phyloP scores from a whole-genome alignment of 2,113 vertebrate species.

The Pteronura brasiliensis region DNA sequence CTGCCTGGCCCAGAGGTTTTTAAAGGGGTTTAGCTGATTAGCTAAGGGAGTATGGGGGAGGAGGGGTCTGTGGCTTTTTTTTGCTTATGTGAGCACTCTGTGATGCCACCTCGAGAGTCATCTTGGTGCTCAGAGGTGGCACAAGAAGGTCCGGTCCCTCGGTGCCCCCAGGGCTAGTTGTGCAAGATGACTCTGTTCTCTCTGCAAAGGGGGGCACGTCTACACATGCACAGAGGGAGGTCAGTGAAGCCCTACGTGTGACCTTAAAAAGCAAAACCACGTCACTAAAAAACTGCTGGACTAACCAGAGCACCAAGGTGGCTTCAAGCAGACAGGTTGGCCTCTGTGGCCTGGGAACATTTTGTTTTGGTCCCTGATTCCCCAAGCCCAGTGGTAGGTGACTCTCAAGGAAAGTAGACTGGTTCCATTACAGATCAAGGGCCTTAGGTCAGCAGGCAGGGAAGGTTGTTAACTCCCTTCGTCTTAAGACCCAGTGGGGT shows the following conservation, averaged over 20 bases:
- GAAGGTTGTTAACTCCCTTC: background rate
- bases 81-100: background rate
- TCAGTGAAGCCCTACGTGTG: background rate
- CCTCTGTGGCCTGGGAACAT: background rate
- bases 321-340: background rate
- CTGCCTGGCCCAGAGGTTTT: background rate
- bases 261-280: background rate
- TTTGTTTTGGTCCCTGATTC: background rate
- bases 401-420: background rate
- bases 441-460: background rate
- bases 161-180: background rate
- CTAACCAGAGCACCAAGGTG: background rate
- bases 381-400: background rate
- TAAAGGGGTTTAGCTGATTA: background rate
- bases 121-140: background rate
- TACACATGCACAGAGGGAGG: background rate
- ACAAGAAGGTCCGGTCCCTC: background rate
- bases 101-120: background rate
- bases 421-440: background rate
- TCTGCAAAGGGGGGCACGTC: background rate
- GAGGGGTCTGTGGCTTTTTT: background rate
- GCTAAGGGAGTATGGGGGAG: background rate
- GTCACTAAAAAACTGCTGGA: background rate
- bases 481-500: background rate
- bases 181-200: background rate